These are phyloP conservation scores for Drosophila bipectinata DNA, from an alignment of 1,140 invertebrate species.

Conservation along the genomic window DNA sequence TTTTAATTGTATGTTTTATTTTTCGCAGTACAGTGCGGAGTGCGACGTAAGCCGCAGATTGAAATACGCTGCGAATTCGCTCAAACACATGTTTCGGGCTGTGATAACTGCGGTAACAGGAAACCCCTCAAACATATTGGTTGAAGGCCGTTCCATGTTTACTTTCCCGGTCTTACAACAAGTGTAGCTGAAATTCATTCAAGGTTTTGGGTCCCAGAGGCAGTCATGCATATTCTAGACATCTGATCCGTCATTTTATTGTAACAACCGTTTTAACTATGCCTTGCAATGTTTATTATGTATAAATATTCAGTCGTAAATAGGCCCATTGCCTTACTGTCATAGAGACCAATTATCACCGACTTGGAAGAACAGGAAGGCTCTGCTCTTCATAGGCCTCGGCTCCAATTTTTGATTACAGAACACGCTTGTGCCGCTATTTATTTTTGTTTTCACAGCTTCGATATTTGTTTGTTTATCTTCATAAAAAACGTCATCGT, in stretches of 20 bases:
- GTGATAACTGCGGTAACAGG: conserved; percentile 45
- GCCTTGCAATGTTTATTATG: no score
- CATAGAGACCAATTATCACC: conserved; percentile 53
- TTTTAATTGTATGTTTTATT: not conserved
- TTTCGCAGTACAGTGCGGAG: conserved; percentile 14
- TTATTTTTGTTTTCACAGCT: conserved; percentile 28
- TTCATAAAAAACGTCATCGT: conserved; percentile 17
- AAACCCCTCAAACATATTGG: conserved; percentile 20
- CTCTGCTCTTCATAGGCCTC: conserved; percentile 14
- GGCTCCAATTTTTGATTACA: conserved; percentile 61
- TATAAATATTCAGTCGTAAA: no score
- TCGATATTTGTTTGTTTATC: conserved; percentile 35
- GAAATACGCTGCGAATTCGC: not conserved
- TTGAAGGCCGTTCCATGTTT: conserved; percentile 16
- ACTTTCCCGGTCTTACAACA: not conserved
- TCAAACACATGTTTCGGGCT: conserved; percentile 18
- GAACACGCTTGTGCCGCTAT: conserved; percentile 46
- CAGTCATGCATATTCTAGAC: not conserved
- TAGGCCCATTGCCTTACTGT: not conserved
- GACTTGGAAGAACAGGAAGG: conserved; percentile 8
- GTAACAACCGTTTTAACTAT: no score
- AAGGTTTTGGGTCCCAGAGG: no score
- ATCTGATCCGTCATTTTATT: not conserved
- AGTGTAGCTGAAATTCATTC: not conserved
- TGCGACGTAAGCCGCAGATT: not conserved